These are phyloP conservation scores for Acrobasis suavella DNA, from an alignment of 2,888 invertebrate genomes.

Conservation along the genomic window DNA sequence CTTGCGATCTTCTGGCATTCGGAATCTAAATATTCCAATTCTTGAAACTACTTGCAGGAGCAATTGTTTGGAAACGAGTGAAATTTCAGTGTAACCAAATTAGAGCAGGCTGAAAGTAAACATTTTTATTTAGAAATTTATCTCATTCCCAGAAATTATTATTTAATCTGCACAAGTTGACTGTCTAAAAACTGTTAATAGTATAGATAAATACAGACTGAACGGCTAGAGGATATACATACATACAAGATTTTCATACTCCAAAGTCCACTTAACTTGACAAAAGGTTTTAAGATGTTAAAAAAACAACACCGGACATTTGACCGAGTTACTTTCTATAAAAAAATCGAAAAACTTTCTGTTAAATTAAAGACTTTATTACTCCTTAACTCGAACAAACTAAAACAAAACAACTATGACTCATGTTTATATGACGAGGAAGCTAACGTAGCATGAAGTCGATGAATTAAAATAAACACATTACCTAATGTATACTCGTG, in stretches of 20 bases:
- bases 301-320: no score
- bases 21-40: constrained; percentile 24
- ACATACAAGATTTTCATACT: no score
- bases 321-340: no score
- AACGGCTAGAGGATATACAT: no score
- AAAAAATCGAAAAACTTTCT: no score
- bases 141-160: no score
- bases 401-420: constrained; percentile 38
- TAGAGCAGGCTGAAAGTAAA: neutral
- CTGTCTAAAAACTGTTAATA: no score
- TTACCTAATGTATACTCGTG: constrained; percentile 50
- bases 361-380: no score
- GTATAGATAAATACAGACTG: no score
- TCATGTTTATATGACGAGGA: constrained; percentile 52
- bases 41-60: neutral
- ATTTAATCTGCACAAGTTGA: no score
- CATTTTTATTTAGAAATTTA: neutral
- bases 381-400: neutral
- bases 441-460: constrained; percentile 35
- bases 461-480: constrained; percentile 44
- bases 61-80: constrained; percentile 1
- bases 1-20: constrained; percentile 26
- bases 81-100: constrained; percentile 2
- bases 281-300: no score
- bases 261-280: no score